Evolutionary conservation across 1,140 invertebrate genomes (phyloP), one percentile per base, ranked within the genome.

Genomic region (Trichoplusia ni): DNA sequence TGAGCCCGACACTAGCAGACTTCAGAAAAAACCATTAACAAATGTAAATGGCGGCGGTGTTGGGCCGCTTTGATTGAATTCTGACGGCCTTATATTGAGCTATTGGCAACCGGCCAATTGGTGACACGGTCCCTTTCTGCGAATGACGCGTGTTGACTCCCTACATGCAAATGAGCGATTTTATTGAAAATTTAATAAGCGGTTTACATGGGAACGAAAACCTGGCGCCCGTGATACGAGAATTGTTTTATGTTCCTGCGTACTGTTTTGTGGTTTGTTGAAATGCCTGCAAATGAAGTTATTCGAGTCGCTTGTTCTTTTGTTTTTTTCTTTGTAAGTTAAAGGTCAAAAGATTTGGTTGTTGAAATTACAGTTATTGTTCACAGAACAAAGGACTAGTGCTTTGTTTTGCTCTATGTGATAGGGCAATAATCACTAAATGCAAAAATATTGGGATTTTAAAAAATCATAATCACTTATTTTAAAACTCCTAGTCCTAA

Each of bases 41-140:
- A 42, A 40, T 58, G 38, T 21, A 58, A 42, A 31, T 38, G 37
- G 9, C 37, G 4, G 38, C 14, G 8, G 25, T 58, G 18, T 61
- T 23, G 27, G 42, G 35, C 35, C 53, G 46, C 42, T 66, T 69
- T 69, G 67, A 69, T 65, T 69, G 67, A 69, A 65, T 65, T 44
- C 40, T 67, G 49, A 54, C 58, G 37, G 18, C 40, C 49, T 47
- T 67, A 47, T 64, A 58, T 42, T 42, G 35, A 58, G 54, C 9
- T 29, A 44, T 58, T 58, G 54, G 54, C 54, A 25, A 38, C 33
- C 25, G 27, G 54, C 54, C 54, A 58, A 58, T 58, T 31, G 51
- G 25, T 37, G 54, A 58, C 25, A 58, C 29, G 16, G 54, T 16
- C 13, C 19, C 54, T 37, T 58, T 44, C 54, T 44, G 54, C 54